These are phyloP conservation scores for Heteromormyrus szaboi DNA, from an alignment of 2,797 vertebrate genomes.

Conservation along the genomic window DNA sequence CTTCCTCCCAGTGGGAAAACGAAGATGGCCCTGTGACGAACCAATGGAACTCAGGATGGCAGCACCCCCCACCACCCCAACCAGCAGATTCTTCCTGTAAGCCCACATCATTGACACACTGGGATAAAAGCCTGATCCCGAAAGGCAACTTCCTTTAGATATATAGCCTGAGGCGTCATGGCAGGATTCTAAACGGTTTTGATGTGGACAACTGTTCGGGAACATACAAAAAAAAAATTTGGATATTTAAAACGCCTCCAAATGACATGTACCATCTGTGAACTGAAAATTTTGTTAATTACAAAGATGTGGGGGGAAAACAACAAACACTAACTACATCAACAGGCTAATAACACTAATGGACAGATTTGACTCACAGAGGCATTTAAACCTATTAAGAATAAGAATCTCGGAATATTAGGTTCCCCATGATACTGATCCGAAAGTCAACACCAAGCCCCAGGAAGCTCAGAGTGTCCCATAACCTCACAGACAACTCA, in stretches of 20 bases:
- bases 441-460: neutral
- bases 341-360: neutral
- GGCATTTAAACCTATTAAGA: neutral
- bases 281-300: neutral
- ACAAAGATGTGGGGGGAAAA: neutral
- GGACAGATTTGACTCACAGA: neutral
- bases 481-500: neutral
- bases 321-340: neutral
- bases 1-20: neutral
- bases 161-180: neutral
- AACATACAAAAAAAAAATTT: neutral
- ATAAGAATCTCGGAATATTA: neutral
- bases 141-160: neutral
- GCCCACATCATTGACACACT: neutral
- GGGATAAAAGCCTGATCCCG: neutral
- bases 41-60: neutral
- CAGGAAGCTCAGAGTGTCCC: neutral
- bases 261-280: neutral
- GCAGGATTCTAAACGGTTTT: neutral
- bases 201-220: neutral
- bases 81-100: neutral
- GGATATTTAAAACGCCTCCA: neutral
- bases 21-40: slow-evolving; percentile 5
- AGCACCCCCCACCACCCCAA: neutral
- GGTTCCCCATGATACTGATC: neutral